These are phyloP conservation scores for Conomelus anceps DNA, from an alignment of 2,888 invertebrate genomes.

Conservation along the genomic window DNA sequence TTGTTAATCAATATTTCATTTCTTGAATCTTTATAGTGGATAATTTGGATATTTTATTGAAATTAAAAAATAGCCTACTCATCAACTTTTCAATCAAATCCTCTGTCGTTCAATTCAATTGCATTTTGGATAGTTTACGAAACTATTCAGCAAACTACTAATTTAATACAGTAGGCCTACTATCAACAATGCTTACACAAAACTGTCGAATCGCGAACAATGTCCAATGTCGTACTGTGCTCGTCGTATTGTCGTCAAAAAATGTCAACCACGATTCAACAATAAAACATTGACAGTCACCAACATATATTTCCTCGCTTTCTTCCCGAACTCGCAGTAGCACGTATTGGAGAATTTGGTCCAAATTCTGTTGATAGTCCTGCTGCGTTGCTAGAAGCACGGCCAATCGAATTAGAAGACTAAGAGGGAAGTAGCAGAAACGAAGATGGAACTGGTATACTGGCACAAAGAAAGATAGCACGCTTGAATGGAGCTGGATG, in stretches of 20 bases:
- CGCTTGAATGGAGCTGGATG: neutral
- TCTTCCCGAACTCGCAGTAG: neutral
- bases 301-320: neutral
- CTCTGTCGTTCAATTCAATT: neutral
- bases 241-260: neutral
- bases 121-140: neutral
- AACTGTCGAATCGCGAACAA: neutral
- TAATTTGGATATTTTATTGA: too few species aligned
- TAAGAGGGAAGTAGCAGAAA: neutral
- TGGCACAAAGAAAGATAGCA: neutral
- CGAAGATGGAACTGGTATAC: neutral
- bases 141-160: neutral
- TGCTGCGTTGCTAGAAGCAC: neutral
- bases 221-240: neutral
- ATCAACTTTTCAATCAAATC: neutral
- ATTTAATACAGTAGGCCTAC: too few species aligned
- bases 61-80: too few species aligned
- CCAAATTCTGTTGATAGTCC: neutral
- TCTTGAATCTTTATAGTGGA: too few species aligned
- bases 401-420: neutral
- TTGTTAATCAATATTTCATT: too few species aligned
- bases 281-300: neutral
- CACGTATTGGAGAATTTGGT: neutral
- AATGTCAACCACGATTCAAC: neutral
- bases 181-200: neutral